A percentile compares a stretch with the other conserved stretches of the same genome.
These are phyloP conservation scores for Melieria picta DNA, from an alignment of 2,888 invertebrate genomes.

Conservation along the genomic window DNA sequence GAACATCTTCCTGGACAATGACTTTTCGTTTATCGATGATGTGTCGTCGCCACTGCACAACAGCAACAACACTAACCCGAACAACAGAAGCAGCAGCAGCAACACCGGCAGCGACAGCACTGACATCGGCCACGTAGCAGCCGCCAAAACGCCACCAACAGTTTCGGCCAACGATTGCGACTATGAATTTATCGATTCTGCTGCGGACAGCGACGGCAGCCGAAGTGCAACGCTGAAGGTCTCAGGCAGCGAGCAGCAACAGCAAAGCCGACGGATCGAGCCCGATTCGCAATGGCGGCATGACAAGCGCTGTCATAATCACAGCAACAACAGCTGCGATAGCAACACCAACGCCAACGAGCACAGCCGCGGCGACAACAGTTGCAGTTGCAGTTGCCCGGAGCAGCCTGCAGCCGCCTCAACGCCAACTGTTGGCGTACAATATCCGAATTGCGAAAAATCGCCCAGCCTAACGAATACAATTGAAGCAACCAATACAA, in stretches of 20 bases:
- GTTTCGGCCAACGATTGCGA: no score
- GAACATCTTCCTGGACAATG: conserved; percentile 59
- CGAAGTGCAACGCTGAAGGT: no score
- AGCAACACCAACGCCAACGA: conserved; percentile 44
- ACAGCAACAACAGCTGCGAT: conserved; percentile 40
- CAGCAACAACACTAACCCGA: conserved; percentile 46
- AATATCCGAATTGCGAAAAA: no score
- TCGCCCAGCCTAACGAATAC: conserved; percentile 20
- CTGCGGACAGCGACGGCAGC: no score
- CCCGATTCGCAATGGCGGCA: conserved; percentile 38
- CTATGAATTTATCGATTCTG: no score
- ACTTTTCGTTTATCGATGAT: conserved; percentile 62
- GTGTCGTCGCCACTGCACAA: conserved; percentile 40
- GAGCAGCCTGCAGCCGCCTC: conserved; percentile 21
- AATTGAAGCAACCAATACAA: conserved; percentile 1
- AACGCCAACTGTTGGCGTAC: not conserved
- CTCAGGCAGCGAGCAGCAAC: not conserved
- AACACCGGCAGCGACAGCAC: conserved; percentile 31
- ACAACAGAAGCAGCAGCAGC: conserved; percentile 41
- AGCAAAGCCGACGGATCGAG: conserved; percentile 7
- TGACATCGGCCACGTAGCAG: not conserved
- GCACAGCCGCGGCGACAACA: conserved; percentile 38
- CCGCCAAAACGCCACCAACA: conserved; percentile 11
- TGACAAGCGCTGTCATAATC: conserved; percentile 48
- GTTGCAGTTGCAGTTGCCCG: conserved; percentile 5